Evolutionary conservation across 2,888 invertebrate species (phyloP).

Genomic region (Eilema sororculum): DNA sequence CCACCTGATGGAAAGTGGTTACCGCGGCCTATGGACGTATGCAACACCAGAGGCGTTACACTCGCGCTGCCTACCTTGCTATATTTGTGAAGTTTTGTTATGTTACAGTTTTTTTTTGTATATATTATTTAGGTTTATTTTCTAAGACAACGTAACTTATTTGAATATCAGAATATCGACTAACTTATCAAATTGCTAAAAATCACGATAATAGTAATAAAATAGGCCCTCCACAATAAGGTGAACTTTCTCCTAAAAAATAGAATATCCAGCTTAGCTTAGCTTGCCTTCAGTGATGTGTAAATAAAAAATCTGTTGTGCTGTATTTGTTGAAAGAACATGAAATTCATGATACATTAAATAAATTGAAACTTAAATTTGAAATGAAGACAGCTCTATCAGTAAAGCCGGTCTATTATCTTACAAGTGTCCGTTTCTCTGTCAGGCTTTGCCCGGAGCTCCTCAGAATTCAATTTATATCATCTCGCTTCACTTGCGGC

Average conservation of each 20-base stretch:
- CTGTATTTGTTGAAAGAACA: neutral
- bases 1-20: too few species aligned
- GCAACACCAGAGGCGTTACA: too few species aligned
- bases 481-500: neutral
- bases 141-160: too few species aligned
- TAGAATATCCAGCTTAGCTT: neutral
- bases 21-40: too few species aligned
- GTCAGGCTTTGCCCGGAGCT: neutral
- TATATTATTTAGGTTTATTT: too few species aligned
- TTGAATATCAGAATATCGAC: too few species aligned
- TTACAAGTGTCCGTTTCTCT: neutral
- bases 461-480: slow-evolving; percentile 1
- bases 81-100: too few species aligned
- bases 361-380: neutral
- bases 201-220: neutral
- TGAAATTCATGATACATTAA: neutral
- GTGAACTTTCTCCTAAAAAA: neutral
- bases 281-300: neutral
- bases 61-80: too few species aligned
- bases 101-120: too few species aligned
- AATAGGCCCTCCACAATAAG: too few species aligned
- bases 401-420: neutral
- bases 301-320: neutral
- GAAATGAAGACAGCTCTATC: neutral
- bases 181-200: too few species aligned